phyloP scores from a whole-genome alignment of 2,888 invertebrate species.

The Patella ulyssiponensis region DNA sequence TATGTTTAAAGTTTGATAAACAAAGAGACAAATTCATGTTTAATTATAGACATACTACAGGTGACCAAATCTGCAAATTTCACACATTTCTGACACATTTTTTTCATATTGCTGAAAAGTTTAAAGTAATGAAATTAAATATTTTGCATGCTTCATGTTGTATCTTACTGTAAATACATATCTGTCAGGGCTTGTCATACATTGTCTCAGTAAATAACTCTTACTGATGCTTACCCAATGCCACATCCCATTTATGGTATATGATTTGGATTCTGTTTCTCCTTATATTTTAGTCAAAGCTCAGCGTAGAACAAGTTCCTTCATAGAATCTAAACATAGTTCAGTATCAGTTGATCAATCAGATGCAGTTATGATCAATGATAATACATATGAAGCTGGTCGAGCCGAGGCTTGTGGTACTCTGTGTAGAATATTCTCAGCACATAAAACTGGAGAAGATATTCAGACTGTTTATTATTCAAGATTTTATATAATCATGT shows the following conservation, averaged over 20 bases:
- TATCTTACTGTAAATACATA: too few species aligned
- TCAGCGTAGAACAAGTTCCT: constrained; percentile 62
- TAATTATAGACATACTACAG: too few species aligned
- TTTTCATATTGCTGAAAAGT: too few species aligned
- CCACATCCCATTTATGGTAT: background rate
- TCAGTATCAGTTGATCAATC: constrained; percentile 57
- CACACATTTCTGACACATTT: too few species aligned
- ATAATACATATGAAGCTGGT: constrained; percentile 76
- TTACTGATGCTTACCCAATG: too few species aligned
- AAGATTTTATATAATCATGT: constrained; percentile 91
- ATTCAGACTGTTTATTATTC: constrained; percentile 93
- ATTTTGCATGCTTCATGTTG: too few species aligned
- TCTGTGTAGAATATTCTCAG: constrained; percentile 94
- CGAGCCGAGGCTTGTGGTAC: constrained; percentile 96
- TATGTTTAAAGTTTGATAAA: too few species aligned
- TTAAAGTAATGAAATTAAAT: too few species aligned
- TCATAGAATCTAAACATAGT: constrained; percentile 64
- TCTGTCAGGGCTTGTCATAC: too few species aligned
- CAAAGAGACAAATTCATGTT: too few species aligned
- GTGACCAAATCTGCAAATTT: background rate
- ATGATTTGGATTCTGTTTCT: background rate
- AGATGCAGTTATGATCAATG: constrained; percentile 44
- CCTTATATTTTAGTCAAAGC: constrained; percentile 37
- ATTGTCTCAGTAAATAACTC: too few species aligned
- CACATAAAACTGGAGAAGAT: constrained; percentile 94